phyloP scores from a whole-genome alignment of 2,888 invertebrate genomes.

The Perdita meconis region DNA sequence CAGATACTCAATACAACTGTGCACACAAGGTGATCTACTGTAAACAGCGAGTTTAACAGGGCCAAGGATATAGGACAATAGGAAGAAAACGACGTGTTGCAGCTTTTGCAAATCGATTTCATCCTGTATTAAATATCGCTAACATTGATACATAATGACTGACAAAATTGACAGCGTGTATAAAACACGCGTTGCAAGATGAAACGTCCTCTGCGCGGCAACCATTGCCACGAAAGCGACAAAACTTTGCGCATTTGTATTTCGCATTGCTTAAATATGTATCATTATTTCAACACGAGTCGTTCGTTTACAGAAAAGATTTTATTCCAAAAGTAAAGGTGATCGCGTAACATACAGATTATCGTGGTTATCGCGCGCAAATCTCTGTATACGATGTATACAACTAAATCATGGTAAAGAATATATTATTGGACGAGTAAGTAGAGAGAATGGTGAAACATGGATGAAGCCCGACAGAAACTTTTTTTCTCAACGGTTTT shows the following conservation, averaged over 20 bases:
- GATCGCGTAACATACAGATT: background rate
- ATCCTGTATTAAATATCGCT: slow-evolving; percentile 78
- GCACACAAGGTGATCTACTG: too few relatives aligned
- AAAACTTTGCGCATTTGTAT: background rate
- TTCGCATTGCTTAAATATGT: too few relatives aligned
- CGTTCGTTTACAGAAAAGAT: background rate
- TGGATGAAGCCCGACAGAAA: slow-evolving; percentile 34
- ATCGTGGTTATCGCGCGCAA: background rate
- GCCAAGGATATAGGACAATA: background rate
- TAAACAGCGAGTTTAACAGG: too few relatives aligned
- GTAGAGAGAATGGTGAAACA: slow-evolving; percentile 32
- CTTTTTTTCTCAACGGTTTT: slow-evolving; percentile 6
- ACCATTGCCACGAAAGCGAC: slow-evolving; percentile 37
- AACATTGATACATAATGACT: slow-evolving; percentile 75
- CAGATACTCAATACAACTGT: too few relatives aligned
- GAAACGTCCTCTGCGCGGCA: slow-evolving; percentile 46
- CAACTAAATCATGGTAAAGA: slow-evolving; percentile 25
- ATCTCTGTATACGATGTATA: slow-evolving; percentile 2
- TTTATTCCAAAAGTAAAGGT: background rate
- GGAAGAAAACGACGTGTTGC: background rate
- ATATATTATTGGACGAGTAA: slow-evolving; percentile 38
- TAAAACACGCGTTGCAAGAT: slow-evolving; percentile 65
- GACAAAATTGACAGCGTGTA: slow-evolving; percentile 76
- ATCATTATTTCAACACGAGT: background rate
- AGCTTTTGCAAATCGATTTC: slow-evolving; percentile 73